phyloP scores from a whole-genome alignment of 2,797 vertebrate species.

The Sus cebifrons region DNA sequence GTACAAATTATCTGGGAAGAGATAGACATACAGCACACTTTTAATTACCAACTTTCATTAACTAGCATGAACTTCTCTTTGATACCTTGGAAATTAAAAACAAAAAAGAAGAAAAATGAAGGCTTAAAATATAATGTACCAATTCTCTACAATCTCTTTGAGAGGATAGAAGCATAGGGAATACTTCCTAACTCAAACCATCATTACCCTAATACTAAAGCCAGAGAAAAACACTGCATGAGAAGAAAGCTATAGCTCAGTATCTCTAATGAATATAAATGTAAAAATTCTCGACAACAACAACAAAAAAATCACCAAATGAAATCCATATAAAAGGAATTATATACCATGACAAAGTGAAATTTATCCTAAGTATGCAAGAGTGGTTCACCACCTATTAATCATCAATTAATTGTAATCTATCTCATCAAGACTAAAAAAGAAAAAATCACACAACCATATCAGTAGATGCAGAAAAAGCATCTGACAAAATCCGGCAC shows the following conservation, averaged over 20 bases:
- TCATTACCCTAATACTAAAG: neutral
- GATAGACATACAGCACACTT: neutral
- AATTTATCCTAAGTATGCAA: neutral
- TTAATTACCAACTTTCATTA: neutral
- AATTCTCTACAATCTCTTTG: neutral
- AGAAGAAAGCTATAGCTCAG: neutral
- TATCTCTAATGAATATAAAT: neutral
- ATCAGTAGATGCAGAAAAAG: neutral
- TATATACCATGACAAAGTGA: neutral
- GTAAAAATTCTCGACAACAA: neutral
- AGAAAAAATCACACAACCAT: neutral
- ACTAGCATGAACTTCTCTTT: constrained; percentile 1
- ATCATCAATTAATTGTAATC: neutral
- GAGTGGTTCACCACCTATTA: neutral
- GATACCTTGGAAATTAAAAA: neutral
- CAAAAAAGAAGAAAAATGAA: neutral
- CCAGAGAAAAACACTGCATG: neutral
- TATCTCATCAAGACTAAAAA: neutral
- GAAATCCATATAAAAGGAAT: neutral
- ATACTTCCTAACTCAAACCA: neutral
- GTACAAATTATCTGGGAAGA: neutral
- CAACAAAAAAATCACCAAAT: neutral
- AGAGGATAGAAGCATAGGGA: neutral
- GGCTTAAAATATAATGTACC: neutral
- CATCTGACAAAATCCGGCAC: neutral